phyloP scores from a whole-genome alignment of 2,113 vertebrate species.

The Siphamia tubifer region DNA sequence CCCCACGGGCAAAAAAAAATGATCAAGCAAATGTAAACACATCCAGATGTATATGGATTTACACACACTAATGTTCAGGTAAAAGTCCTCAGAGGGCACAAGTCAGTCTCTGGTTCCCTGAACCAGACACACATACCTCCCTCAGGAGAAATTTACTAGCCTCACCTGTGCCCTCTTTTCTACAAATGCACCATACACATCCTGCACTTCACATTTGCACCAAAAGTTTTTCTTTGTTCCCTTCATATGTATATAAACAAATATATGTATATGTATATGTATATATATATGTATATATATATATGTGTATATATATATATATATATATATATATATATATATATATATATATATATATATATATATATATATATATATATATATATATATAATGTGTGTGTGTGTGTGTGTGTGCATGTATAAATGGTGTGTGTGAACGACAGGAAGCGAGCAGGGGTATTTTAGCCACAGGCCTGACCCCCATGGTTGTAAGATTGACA shows the following conservation, averaged over 20 bases:
- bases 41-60: conserved; percentile 37
- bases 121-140: conserved; percentile 26
- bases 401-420: neutral
- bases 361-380: too few species aligned
- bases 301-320: too few species aligned
- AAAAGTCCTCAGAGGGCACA: conserved; percentile 42
- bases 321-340: too few species aligned
- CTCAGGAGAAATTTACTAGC: conserved; percentile 26
- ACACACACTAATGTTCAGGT: conserved; percentile 27
- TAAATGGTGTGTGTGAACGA: conserved; percentile 23
- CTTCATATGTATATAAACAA: conserved; percentile 5
- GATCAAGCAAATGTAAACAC: conserved; percentile 46
- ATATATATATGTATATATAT: too few species aligned
- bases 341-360: too few species aligned
- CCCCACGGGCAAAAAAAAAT: conserved; percentile 37
- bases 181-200: neutral
- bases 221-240: neutral
- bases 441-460: conserved; percentile 58
- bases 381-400: too few species aligned
- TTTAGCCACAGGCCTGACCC: conserved; percentile 72
- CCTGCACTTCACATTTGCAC: conserved; percentile 9
- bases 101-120: conserved; percentile 55
- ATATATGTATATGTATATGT: too few species aligned
- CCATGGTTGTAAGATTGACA: conserved; percentile 77
- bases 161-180: neutral